phyloP scores from a whole-genome alignment of 2,888 invertebrate genomes.

The Drosophila subsilvestris region DNA sequence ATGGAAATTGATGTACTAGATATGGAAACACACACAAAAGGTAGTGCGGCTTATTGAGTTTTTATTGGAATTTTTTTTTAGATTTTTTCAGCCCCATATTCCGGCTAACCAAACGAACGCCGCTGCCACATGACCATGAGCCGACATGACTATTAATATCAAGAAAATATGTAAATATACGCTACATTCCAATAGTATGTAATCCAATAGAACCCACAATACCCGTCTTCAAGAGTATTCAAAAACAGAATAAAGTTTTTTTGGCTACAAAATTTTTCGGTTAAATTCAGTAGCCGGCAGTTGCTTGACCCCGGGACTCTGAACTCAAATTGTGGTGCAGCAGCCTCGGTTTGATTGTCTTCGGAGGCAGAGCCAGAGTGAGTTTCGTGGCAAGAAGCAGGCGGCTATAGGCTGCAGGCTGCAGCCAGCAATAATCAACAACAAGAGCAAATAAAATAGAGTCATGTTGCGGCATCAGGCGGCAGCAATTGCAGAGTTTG shows the following conservation, averaged over 20 bases:
- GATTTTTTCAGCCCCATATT: no score
- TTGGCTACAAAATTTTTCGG: constrained; percentile 28
- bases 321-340: constrained; percentile 77
- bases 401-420: constrained; percentile 17
- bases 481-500: constrained; percentile 66
- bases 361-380: constrained; percentile 41
- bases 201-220: not conserved
- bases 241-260: not conserved
- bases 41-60: no score
- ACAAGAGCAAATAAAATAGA: constrained; percentile 54
- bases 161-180: no score
- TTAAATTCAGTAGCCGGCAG: constrained; percentile 77
- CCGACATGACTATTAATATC: no score
- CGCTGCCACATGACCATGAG: no score
- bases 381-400: constrained; percentile 38
- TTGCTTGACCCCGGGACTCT: constrained; percentile 68
- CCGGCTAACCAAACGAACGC: no score
- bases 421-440: constrained; percentile 28
- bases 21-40: no score
- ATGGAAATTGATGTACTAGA: no score
- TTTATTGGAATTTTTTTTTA: no score
- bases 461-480: constrained; percentile 73
- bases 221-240: not conserved
- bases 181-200: no score
- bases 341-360: constrained; percentile 67